Conservation (phyloP, 2,888 invertebrate genomes). For the Cryptus armator region DNA sequence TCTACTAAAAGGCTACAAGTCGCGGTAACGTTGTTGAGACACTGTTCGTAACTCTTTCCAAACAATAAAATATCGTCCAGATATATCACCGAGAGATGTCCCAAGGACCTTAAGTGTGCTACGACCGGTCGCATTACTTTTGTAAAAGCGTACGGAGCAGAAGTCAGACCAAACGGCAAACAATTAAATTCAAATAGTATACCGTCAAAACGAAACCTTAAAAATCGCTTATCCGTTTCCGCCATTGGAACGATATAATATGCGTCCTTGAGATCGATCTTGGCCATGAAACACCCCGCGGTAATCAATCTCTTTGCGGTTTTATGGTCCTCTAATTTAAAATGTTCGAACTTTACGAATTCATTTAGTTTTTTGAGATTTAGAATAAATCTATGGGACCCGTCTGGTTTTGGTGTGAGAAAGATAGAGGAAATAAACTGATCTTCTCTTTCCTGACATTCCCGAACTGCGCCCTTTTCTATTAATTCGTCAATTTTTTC, state of each 20-base stretch:
- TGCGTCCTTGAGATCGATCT: conserved; percentile 35
- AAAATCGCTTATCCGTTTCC: conserved; percentile 34
- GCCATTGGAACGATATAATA: conserved; percentile 25
- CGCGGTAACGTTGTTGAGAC: conserved; percentile 19
- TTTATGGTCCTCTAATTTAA: conserved; percentile 74
- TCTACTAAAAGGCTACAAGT: conserved; percentile 12
- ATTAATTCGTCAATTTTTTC: conserved; percentile 31
- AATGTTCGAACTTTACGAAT: conserved; percentile 70
- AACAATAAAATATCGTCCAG: conserved; percentile 55
- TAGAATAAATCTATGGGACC: conserved; percentile 69
- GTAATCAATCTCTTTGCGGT: conserved; percentile 60
- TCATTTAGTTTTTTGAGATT: conserved; percentile 73
- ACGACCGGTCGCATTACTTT: conserved; percentile 55
- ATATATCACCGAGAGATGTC: conserved; percentile 54
- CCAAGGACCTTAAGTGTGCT: conserved; percentile 32
- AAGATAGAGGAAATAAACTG: conserved; percentile 66
- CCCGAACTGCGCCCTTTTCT: conserved; percentile 35
- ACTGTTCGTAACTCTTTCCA: conserved; percentile 23
- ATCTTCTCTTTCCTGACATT: not conserved
- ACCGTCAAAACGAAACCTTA: conserved; percentile 51
- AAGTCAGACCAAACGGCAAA: not conserved
- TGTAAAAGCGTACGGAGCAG: conserved; percentile 54
- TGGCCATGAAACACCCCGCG: conserved; percentile 31
- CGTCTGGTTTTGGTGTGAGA: conserved; percentile 69
- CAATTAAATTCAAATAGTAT: no score